Percentiles rank a stretch among this genome's conserved stretches.
Conservation (phyloP, 2,888 invertebrate genomes). For the Drosophila lacicola region DNA sequence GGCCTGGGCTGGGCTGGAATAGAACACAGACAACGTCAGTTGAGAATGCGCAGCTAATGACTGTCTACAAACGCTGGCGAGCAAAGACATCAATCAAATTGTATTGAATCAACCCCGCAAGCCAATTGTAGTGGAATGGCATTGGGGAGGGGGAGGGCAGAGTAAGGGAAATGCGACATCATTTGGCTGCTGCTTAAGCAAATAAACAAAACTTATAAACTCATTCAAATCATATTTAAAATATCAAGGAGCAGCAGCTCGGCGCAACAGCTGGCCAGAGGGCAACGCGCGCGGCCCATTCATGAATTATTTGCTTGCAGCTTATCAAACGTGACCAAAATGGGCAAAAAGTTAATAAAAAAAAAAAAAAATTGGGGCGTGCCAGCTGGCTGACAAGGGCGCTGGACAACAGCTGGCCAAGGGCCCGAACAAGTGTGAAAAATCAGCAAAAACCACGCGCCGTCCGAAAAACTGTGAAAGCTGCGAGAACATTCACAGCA, state of each 20-base stretch:
- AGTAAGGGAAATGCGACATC: neutral
- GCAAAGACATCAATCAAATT: constrained; percentile 75
- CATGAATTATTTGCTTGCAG: constrained; percentile 76
- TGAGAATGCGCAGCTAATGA: constrained; percentile 68
- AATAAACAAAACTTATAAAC: constrained; percentile 80
- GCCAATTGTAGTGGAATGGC: neutral
- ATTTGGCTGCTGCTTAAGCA: constrained; percentile 59
- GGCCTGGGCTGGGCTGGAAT: constrained; percentile 11
- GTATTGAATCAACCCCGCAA: constrained; percentile 53
- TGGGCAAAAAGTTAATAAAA: constrained; percentile 66
- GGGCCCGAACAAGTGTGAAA: constrained; percentile 65
- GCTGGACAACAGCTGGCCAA: constrained; percentile 56
- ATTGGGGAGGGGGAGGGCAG: neutral
- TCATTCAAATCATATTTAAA: constrained; percentile 79
- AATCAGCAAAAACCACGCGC: constrained; percentile 54
- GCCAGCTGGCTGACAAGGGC: constrained; percentile 63
- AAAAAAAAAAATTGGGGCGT: constrained; percentile 46
- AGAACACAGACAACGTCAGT: constrained; percentile 42
- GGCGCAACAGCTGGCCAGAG: constrained; percentile 57
- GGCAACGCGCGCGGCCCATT: constrained; percentile 44
- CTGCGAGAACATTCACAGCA: constrained; percentile 22
- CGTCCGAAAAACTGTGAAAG: constrained; percentile 48
- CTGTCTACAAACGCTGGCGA: constrained; percentile 65
- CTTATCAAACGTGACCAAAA: constrained; percentile 79
- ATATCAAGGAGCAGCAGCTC: constrained; percentile 58